Percentiles rank a stretch among this genome's conserved stretches.
phyloP scores from a whole-genome alignment of 2,797 vertebrate genomes.

The Trachops cirrhosus region DNA sequence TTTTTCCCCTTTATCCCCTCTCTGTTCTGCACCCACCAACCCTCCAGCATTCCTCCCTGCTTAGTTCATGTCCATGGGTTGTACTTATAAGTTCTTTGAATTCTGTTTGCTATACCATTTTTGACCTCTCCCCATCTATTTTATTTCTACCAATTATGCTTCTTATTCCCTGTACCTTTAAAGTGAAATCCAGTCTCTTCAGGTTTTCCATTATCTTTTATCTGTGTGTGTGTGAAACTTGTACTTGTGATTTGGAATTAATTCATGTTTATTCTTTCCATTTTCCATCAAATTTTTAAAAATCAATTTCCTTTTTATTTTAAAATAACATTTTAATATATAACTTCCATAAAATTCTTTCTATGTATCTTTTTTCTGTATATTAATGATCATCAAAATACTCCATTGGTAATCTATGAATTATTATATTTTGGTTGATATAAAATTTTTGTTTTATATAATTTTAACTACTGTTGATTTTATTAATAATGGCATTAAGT shows the following conservation, averaged over 20 bases:
- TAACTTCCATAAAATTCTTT: not conserved
- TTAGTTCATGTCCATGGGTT: too few relatives aligned
- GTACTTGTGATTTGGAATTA: not conserved
- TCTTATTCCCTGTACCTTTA: not conserved
- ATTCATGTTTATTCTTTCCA: not conserved
- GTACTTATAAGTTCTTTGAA: too few relatives aligned
- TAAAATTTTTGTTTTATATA: not conserved
- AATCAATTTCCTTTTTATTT: not conserved
- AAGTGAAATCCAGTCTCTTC: not conserved
- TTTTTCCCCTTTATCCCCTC: too few relatives aligned
- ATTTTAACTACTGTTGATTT: not conserved
- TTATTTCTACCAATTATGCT: too few relatives aligned
- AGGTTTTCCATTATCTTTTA: not conserved
- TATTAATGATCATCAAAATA: not conserved
- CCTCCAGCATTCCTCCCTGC: too few relatives aligned
- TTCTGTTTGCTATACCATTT: too few relatives aligned
- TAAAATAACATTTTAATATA: not conserved
- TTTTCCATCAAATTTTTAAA: not conserved
- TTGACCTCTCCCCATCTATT: too few relatives aligned
- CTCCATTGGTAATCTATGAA: not conserved
- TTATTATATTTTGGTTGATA: not conserved
- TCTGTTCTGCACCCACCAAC: too few relatives aligned
- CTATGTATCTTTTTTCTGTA: not conserved
- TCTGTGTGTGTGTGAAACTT: not conserved
- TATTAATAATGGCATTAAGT: not conserved